Evolutionary conservation across 2,888 invertebrate genomes (phyloP), one percentile per base, ranked within the genome.

Genomic region (Callinectes sapidus): DNA sequence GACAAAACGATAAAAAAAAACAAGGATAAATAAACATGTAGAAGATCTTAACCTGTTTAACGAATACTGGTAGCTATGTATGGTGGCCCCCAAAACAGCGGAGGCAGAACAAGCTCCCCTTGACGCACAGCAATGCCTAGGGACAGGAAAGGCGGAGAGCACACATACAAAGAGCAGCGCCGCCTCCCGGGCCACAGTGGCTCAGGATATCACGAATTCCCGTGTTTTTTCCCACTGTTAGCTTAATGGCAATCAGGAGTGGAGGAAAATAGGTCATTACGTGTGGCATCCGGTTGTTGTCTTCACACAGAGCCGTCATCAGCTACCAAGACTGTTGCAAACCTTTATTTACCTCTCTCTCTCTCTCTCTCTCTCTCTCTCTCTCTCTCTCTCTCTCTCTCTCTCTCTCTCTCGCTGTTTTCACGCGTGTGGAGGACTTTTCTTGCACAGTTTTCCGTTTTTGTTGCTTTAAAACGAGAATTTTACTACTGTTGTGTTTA

Each of bases 301-400:
- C 81, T 32, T 35, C 8, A 35, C 35, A 81, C 35, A 81, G 81
- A n/a, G 81, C 35, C 16, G 32, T 32, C 32, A 81, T 81, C 81
- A 81, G 35, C 81, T 35, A 81, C 35, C 16, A 18, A n/a, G 81
- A 35, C 81, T n/a, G 10, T 28, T 28, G n/a, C 61, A 23, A 61
- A 23, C 61, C 18, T 18, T 14, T 81, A 71, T 71, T 71, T 87
- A n/a, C 48, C 87, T 87, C 87, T 88, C 61, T 88, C 88, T 88
- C 88, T 81, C 81, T 87, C 87, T 87, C 87, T 87, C 87, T 87
- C 54, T 54, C 54, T 54, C 87, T 87, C 87, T 87, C 87, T 87
- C 87, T 87, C 87, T 87, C 71, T 77, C 71, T 77, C 71, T 77
- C 71, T 77, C 71, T 77, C 71, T 77, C 71, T 77, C 28, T 77